A percentile compares a stretch with the other conserved stretches of the same genome.
Evolutionary conservation across 2,888 invertebrate genomes (phyloP).

Genomic region (Drosophila percnosoma): DNA sequence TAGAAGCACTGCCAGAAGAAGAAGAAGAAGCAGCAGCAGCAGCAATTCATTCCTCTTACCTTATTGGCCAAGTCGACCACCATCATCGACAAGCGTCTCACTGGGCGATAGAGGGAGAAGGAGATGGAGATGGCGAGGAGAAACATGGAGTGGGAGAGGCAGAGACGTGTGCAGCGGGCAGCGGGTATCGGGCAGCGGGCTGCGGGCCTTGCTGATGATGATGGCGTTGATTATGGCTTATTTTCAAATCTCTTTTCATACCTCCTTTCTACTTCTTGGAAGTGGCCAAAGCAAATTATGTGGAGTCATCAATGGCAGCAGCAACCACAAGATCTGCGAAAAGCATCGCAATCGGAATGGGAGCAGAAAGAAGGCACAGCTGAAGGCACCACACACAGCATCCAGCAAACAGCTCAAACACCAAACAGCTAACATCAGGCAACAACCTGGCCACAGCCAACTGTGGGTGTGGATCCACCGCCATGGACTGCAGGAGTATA

Average conservation of each 20-base stretch:
- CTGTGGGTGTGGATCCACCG: conserved; percentile 27
- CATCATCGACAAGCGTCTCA: conserved; percentile 70
- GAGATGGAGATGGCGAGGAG: conserved; percentile 8
- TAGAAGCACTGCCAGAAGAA: conserved; percentile 34
- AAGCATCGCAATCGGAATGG: conserved; percentile 36
- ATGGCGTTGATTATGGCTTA: conserved; percentile 82
- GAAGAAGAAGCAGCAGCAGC: conserved; percentile 24
- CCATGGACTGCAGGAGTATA: conserved; percentile 6
- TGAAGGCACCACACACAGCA: background rate
- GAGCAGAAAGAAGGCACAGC: conserved; percentile 22
- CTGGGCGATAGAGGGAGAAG: conserved; percentile 9
- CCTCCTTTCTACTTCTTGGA: conserved; percentile 71
- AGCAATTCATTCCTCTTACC: conserved; percentile 68
- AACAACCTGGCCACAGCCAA: conserved; percentile 3
- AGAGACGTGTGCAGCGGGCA: conserved; percentile 32
- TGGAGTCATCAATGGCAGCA: conserved; percentile 76
- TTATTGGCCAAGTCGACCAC: conserved; percentile 81
- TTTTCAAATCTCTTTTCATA: conserved; percentile 78
- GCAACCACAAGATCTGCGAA: conserved; percentile 34
- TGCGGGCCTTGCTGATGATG: conserved; percentile 57
- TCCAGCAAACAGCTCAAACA: background rate
- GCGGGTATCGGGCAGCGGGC: conserved; percentile 36
- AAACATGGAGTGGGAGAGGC: conserved; percentile 12
- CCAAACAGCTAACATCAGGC: background rate
- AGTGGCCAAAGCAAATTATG: conserved; percentile 67